Percentiles rank a stretch among this genome's conserved stretches.
These are phyloP conservation scores for Nephrotoma flavescens DNA, from an alignment of 2,888 invertebrate species.

Conservation along the genomic window DNA sequence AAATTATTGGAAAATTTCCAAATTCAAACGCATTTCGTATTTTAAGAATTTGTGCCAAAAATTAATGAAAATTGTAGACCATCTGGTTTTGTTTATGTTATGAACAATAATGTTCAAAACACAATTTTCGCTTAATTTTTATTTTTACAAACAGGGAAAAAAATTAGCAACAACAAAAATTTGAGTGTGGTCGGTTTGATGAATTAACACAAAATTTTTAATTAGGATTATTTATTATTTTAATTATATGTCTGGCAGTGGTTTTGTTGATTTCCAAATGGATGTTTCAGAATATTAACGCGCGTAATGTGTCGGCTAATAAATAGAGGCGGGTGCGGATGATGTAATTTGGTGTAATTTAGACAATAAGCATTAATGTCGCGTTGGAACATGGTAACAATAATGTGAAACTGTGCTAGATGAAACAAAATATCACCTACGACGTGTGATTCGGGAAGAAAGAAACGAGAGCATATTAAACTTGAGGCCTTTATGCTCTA, in stretches of 20 bases:
- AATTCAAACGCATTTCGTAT: background rate
- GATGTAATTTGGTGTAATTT: too few species aligned
- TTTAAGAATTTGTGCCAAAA: background rate
- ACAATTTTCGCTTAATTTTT: background rate
- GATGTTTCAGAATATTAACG: background rate
- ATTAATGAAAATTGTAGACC: background rate
- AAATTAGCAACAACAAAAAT: background rate
- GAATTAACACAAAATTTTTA: background rate
- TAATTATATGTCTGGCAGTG: background rate
- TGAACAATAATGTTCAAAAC: background rate
- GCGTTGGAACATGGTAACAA: too few species aligned
- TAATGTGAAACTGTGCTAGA: too few species aligned
- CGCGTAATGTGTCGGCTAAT: too few species aligned
- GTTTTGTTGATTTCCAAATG: background rate
- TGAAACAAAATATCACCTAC: too few species aligned
- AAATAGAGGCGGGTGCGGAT: too few species aligned
- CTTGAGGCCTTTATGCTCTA: too few species aligned
- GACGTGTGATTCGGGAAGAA: too few species aligned
- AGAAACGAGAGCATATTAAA: too few species aligned
- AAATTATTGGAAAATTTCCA: background rate
- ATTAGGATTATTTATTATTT: background rate
- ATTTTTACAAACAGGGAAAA: background rate
- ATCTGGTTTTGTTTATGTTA: background rate
- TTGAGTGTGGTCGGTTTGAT: background rate
- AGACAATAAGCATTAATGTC: too few species aligned